phyloP scores from a whole-genome alignment of 2,888 invertebrate species.

The Phalera bucephala region DNA sequence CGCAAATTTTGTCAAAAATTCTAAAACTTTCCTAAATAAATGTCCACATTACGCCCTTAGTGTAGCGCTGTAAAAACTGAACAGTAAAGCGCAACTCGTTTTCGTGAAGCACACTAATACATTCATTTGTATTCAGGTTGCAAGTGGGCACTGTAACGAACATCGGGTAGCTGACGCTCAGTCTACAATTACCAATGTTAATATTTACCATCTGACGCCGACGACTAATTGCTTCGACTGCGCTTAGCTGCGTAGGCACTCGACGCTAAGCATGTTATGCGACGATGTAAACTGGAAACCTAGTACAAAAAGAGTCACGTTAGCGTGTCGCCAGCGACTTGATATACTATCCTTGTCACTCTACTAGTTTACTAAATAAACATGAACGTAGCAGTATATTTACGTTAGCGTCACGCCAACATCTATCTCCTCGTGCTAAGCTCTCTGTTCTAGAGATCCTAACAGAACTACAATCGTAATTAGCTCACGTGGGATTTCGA shows the following conservation, averaged over 20 bases:
- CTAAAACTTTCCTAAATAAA: too few species aligned
- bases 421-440: too few species aligned
- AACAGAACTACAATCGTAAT: constrained; percentile 9
- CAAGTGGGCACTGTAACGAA: constrained; percentile 77
- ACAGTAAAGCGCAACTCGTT: constrained; percentile 31
- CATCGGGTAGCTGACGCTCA: constrained; percentile 75
- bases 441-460: constrained; percentile 5
- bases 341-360: too few species aligned
- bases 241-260: constrained; percentile 39
- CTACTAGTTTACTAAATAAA: too few species aligned
- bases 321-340: too few species aligned
- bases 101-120: constrained; percentile 62
- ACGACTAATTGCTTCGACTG: constrained; percentile 69
- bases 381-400: too few species aligned
- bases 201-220: constrained; percentile 80
- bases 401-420: too few species aligned
- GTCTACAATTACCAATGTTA: constrained; percentile 79
- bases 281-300: constrained; percentile 15
- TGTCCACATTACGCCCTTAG: too few species aligned
- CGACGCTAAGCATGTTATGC: constrained; percentile 15
- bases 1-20: too few species aligned
- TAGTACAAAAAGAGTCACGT: too few species aligned
- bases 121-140: constrained; percentile 81
- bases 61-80: too few species aligned
- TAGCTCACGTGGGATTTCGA: neutral